Conservation (phyloP, 2,888 invertebrate genomes). For the Synanthedon vespiformis region DNA sequence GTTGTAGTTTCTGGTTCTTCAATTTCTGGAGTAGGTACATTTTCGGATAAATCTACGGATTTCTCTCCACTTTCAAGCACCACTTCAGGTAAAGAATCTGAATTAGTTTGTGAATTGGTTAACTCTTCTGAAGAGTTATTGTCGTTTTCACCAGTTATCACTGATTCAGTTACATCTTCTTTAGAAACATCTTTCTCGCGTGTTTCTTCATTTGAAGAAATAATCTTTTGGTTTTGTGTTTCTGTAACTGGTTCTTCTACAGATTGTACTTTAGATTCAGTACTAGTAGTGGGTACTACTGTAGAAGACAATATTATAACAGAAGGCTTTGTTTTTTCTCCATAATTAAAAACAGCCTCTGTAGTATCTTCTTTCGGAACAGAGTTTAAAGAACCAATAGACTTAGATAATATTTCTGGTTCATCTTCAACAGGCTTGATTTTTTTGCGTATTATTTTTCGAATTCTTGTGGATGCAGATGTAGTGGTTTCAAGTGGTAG, state of each 20-base stretch:
- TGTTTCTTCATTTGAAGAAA: background rate
- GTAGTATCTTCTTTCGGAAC: constrained; percentile 24
- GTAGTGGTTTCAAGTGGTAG: constrained; percentile 19
- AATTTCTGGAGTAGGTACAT: constrained; percentile 6
- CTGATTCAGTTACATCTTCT: background rate
- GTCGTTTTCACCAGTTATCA: background rate
- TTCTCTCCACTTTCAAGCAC: constrained; percentile 27
- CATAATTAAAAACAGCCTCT: constrained; percentile 39
- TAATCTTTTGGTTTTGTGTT: background rate
- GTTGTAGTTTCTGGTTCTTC: constrained; percentile 32
- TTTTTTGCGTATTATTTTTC: constrained; percentile 56
- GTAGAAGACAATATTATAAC: constrained; percentile 14
- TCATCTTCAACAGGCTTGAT: constrained; percentile 34
- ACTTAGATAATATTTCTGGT: constrained; percentile 30
- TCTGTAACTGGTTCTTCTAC: constrained; percentile 10
- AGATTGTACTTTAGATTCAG: constrained; percentile 17
- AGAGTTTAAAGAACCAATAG: constrained; percentile 26
- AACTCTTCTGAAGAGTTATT: constrained; percentile 2
- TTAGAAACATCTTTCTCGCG: background rate
- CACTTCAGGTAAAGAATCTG: constrained; percentile 20
- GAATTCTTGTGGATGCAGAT: constrained; percentile 27
- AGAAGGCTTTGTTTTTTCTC: constrained; percentile 39
- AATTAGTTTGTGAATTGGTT: constrained; percentile 4
- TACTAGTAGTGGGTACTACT: constrained; percentile 12
- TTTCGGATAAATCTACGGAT: constrained; percentile 30